Base-by-base conservation (phyloP, 1,140 invertebrate genomes). In the Drosophila lacteicornis region DNA sequence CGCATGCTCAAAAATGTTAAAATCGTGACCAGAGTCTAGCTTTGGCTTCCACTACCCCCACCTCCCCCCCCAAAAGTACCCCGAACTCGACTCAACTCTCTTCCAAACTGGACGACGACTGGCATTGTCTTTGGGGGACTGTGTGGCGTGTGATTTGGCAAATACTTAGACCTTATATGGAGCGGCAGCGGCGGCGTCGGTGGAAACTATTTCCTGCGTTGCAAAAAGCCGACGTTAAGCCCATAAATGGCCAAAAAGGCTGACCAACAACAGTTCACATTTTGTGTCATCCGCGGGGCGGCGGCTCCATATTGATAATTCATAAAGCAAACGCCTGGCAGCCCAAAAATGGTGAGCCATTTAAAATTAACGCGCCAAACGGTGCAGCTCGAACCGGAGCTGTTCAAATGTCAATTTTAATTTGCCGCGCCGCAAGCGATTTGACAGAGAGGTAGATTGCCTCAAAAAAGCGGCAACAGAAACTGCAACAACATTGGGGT, bases 1-100 rank as follows among this genome's bases (percentile, higher is more conserved):
- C 81, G 81, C 82, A 90, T 90, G 85, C 85, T 77, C 85, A 90
- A 90, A 90, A 90, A 90, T 90, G 85, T 90, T 90, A 90, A 90
- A 90, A 90, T 90, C 85, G 85, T 90, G 85, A 90, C 85, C 85
- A 91, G n/a, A 69, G 82, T 58, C 47, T 61, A 60, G 80, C 80
- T 75, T 46, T 60, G 46, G 56, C 30, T 46, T 61, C 13, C 63
- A 61, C 61, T 47, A n/a, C 59, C 57, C 27, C 27, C 75, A 13
- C 36, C 69, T 56, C 56, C 42, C 30, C 30, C 27, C 27, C 27
- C 27, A 30, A 17, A 19, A 56, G 47, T 67, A 36, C 27, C 45
- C 17, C 43, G 50, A 30, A 43, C 62, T 40, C 42, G 13, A 60
- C 59, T 55, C 33, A 43, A 25, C 45, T 74, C 68, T 60, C 46